Conservation (phyloP, 2,888 invertebrate species). For the Aradus depressus region DNA sequence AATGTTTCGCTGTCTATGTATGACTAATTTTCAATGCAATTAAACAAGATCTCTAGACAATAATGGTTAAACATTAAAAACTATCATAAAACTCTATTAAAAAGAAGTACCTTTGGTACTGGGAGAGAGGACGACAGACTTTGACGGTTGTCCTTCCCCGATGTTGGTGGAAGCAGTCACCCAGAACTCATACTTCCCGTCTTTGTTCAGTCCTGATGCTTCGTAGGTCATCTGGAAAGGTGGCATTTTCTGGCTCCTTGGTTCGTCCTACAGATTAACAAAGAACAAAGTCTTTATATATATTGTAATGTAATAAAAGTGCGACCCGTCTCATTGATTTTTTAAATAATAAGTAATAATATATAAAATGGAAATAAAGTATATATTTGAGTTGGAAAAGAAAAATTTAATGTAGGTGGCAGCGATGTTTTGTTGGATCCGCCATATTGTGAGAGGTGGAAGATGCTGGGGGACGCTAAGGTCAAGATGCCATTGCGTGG, state of each 20-base stretch:
- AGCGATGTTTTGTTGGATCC: no score
- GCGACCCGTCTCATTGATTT: no score
- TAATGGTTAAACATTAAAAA: not conserved
- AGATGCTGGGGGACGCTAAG: no score
- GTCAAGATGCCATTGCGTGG: no score
- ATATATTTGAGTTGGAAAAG: no score
- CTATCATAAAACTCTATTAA: not conserved
- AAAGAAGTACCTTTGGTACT: conserved; percentile 56
- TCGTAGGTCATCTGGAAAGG: conserved; percentile 80
- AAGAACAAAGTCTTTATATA: no score
- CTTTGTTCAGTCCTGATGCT: conserved; percentile 67
- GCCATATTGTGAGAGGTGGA: no score
- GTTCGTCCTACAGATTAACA: conserved; percentile 32
- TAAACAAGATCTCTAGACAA: not conserved
- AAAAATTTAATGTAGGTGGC: no score
- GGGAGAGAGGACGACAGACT: conserved; percentile 73
- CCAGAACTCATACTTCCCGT: conserved; percentile 84
- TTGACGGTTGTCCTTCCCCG: conserved; percentile 85
- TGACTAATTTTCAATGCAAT: not conserved
- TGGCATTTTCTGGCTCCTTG: conserved; percentile 44
- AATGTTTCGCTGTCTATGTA: not conserved
- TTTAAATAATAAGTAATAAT: no score
- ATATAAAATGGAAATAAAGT: no score
- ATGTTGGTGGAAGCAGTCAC: conserved; percentile 89
- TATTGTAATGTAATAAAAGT: no score